Evolutionary conservation across 2,888 invertebrate species (phyloP).

Genomic region (Automeris io): DNA sequence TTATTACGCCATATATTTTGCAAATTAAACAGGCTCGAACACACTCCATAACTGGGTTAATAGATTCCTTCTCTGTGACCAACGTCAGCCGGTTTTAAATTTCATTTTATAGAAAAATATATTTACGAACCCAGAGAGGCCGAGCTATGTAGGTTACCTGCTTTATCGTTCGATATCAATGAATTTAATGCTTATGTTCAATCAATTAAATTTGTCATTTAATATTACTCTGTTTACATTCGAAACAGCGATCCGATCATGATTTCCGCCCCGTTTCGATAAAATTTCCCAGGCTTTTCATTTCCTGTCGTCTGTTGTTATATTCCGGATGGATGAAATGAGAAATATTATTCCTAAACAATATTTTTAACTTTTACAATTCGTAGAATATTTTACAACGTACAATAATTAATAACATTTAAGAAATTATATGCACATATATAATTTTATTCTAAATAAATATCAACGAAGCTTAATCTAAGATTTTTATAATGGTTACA

Average conservation of each 20-base stretch:
- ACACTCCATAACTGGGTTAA: conserved; percentile 28
- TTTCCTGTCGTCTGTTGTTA: conserved; percentile 13
- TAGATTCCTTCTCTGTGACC: conserved; percentile 21
- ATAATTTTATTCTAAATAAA: no score
- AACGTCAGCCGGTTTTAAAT: conserved; percentile 13
- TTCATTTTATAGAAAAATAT: conserved; percentile 7
- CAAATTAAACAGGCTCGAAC: no score
- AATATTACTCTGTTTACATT: conserved; percentile 9
- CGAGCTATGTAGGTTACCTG: conserved; percentile 8
- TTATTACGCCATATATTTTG: no score
- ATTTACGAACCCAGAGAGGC: not conserved
- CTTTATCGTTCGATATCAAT: not conserved
- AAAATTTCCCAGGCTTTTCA: conserved; percentile 9
- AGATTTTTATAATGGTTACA: no score
- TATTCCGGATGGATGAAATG: conserved; percentile 4
- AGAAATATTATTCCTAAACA: no score
- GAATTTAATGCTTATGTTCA: conserved; percentile 11
- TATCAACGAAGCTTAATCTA: no score
- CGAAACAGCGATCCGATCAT: conserved; percentile 10
- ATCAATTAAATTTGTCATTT: conserved; percentile 4
- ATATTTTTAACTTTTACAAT: no score
- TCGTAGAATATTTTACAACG: no score
- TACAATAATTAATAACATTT: no score
- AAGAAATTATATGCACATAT: no score
- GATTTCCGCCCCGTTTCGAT: conserved; percentile 12